Percentiles rank a stretch among this genome's conserved stretches.
Conservation (phyloP, 1,140 invertebrate species). For the Manduca sexta region DNA sequence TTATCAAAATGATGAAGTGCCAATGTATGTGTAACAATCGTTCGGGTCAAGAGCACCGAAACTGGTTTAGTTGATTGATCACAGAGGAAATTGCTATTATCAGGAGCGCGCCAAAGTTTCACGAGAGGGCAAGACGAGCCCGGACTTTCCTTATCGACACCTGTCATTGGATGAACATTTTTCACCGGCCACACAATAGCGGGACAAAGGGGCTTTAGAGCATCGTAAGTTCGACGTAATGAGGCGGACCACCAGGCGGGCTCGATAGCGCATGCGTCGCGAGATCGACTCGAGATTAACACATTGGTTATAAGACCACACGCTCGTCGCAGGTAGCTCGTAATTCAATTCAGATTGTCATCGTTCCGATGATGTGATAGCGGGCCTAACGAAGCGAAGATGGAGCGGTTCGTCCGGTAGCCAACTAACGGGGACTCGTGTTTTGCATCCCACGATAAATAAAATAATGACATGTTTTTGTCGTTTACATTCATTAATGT, state of each 20-base stretch:
- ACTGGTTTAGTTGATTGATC: conserved; percentile 40
- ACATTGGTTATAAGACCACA: conserved; percentile 63
- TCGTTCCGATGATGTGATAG: conserved; percentile 61
- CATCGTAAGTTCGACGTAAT: conserved; percentile 51
- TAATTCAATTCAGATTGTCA: conserved; percentile 71
- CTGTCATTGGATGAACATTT: conserved; percentile 59
- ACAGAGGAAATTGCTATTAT: conserved; percentile 33
- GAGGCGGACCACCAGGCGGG: conserved; percentile 59
- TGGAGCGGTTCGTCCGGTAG: conserved; percentile 43
- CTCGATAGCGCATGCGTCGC: conserved; percentile 51
- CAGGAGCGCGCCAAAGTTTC: conserved; percentile 28
- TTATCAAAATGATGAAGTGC: conserved; percentile 16
- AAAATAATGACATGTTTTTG: conserved; percentile 22
- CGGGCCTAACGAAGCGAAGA: conserved; percentile 56
- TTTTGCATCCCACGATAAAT: conserved; percentile 19
- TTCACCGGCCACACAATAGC: conserved; percentile 58
- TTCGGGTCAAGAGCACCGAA: conserved; percentile 26
- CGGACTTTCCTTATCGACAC: conserved; percentile 47
- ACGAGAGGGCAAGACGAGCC: conserved; percentile 15
- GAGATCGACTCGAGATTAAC: conserved; percentile 59
- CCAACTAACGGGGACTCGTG: conserved; percentile 35
- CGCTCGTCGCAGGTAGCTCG: conserved; percentile 62
- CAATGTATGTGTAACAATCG: conserved; percentile 16
- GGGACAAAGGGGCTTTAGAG: conserved; percentile 36
- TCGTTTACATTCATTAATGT: conserved; percentile 3